These are phyloP conservation scores for Rapana venosa DNA, from an alignment of 2,888 invertebrate species.

Conservation along the genomic window DNA sequence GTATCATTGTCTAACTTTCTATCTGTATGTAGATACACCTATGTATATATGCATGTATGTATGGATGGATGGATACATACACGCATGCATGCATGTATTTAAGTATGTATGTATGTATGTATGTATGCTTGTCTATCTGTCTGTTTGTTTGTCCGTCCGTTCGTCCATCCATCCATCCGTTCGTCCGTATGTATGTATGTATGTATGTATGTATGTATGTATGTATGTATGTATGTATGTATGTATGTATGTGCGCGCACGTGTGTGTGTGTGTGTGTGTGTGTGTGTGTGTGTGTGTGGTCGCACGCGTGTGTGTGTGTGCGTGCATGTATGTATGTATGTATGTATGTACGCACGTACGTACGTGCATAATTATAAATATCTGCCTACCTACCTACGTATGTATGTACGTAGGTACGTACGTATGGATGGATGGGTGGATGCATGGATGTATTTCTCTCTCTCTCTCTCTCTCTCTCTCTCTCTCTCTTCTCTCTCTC, in stretches of 20 bases:
- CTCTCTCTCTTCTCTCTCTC: neutral
- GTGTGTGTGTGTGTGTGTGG: neutral
- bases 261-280: neutral
- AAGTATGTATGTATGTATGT: too few relatives aligned
- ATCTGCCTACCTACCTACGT: neutral
- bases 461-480: neutral
- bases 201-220: neutral
- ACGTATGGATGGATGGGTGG: neutral
- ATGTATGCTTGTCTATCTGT: too few relatives aligned
- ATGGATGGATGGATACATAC: too few relatives aligned
- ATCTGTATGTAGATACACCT: too few relatives aligned
- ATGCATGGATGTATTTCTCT: too few relatives aligned
- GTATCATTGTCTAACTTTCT: too few relatives aligned
- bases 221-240: conserved; percentile 33
- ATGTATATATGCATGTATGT: too few relatives aligned
- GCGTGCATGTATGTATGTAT: conserved; percentile 21
- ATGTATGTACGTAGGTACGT: conserved; percentile 4
- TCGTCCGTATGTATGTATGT: neutral
- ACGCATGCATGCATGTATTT: too few relatives aligned
- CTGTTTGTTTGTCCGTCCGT: too few relatives aligned
- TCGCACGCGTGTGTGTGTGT: neutral
- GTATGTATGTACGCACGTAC: neutral
- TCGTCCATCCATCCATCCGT: too few relatives aligned
- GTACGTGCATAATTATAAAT: neutral
- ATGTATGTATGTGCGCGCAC: neutral